phyloP scores from a whole-genome alignment of 2,888 invertebrate species.

The Watsonalla binaria region DNA sequence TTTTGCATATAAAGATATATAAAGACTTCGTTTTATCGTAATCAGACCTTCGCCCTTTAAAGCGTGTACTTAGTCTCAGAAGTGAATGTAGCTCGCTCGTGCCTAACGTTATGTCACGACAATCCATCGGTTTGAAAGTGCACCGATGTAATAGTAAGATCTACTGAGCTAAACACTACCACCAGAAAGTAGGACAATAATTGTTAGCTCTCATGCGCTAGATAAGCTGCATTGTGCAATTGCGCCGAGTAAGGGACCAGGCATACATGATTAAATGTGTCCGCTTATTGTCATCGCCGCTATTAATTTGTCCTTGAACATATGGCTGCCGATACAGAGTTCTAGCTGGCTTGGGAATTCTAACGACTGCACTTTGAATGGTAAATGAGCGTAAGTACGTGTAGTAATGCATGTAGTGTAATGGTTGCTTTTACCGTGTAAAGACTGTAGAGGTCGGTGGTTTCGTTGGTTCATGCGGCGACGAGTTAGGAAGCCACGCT shows the following conservation, averaged over 20 bases:
- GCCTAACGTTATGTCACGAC: constrained; percentile 46
- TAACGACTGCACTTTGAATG: constrained; percentile 28
- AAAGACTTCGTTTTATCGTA: constrained; percentile 6
- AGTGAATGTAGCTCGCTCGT: constrained; percentile 34
- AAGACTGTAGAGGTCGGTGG: constrained; percentile 19
- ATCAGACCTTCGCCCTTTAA: constrained; percentile 14
- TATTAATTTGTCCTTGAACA: constrained; percentile 70
- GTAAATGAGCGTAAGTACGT: constrained; percentile 31
- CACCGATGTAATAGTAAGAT: constrained; percentile 43
- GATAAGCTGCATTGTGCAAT: constrained; percentile 73
- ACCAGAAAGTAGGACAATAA: constrained; percentile 65
- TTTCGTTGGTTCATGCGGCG: constrained; percentile 22
- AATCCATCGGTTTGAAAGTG: constrained; percentile 44
- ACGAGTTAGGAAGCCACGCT: constrained; percentile 52
- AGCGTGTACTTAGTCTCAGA: constrained; percentile 13
- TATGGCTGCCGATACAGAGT: constrained; percentile 36
- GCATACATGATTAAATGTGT: constrained; percentile 51
- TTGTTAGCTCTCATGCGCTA: constrained; percentile 59
- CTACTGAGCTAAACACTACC: constrained; percentile 20
- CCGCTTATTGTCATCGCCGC: constrained; percentile 53
- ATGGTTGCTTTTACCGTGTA: constrained; percentile 49
- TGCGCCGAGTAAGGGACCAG: constrained; percentile 47
- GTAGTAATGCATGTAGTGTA: constrained; percentile 32
- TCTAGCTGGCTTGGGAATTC: constrained; percentile 28
- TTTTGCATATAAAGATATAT: neutral